These are phyloP conservation scores for Catotricha subobsoleta DNA, from an alignment of 2,888 invertebrate genomes.

Conservation along the genomic window DNA sequence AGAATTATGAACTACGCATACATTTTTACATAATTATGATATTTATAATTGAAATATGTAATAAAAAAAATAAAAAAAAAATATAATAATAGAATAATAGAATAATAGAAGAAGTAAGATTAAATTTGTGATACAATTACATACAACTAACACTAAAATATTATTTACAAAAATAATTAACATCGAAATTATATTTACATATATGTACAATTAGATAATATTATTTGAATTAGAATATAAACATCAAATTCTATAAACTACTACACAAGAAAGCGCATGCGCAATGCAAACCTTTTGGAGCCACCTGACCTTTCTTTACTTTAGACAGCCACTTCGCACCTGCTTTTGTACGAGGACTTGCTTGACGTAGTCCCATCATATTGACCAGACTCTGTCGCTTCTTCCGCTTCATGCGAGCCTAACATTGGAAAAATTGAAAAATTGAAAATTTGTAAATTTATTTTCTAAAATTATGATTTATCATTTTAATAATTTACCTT, in stretches of 20 bases:
- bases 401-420: slow-evolving; percentile 47
- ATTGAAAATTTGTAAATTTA: slow-evolving; percentile 5
- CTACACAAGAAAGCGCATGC: slow-evolving; percentile 8
- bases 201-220: no score
- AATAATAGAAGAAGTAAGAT: no score
- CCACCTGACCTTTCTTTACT: slow-evolving; percentile 69
- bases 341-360: slow-evolving; percentile 71
- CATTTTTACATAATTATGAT: no score
- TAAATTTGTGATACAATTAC: no score
- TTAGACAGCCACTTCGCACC: slow-evolving; percentile 79
- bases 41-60: no score
- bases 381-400: slow-evolving; percentile 70
- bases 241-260: background rate
- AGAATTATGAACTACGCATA: background rate
- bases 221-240: no score
- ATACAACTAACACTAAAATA: no score
- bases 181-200: no score
- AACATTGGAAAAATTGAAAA: no score
- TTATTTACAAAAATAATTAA: no score
- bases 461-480: slow-evolving; percentile 5
- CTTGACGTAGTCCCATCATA: slow-evolving; percentile 54
- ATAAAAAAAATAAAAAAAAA: no score
- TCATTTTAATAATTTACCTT: slow-evolving; percentile 36
- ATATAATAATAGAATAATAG: no score
- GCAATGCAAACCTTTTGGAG: slow-evolving; percentile 38